These are phyloP conservation scores for Chymomyza fuscimana DNA, from an alignment of 2,888 invertebrate species.

Conservation along the genomic window DNA sequence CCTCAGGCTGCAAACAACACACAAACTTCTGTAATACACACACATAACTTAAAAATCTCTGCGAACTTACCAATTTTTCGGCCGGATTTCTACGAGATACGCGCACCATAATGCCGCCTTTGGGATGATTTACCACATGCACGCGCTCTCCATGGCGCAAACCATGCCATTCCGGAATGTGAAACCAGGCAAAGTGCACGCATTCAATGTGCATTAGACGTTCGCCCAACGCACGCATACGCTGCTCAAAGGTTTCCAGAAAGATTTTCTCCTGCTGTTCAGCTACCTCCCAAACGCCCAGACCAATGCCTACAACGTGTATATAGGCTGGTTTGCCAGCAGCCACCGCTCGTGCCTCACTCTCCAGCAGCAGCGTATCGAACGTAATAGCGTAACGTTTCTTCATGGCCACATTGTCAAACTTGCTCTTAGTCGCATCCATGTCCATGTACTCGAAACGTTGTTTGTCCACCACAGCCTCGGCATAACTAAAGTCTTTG, in stretches of 20 bases:
- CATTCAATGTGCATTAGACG: slow-evolving; percentile 42
- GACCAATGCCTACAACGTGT: slow-evolving; percentile 84
- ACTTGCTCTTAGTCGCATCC: slow-evolving; percentile 40
- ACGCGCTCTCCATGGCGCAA: slow-evolving; percentile 79
- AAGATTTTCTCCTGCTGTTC: slow-evolving; percentile 83
- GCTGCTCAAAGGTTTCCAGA: slow-evolving; percentile 83
- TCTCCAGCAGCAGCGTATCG: slow-evolving; percentile 84
- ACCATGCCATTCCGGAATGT: slow-evolving; percentile 77
- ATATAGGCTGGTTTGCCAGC: slow-evolving; percentile 82
- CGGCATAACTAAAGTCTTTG: slow-evolving; percentile 55
- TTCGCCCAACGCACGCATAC: slow-evolving; percentile 79
- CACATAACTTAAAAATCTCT: background rate
- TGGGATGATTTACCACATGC: slow-evolving; percentile 61
- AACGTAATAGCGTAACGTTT: slow-evolving; percentile 82
- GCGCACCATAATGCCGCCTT: slow-evolving; percentile 81
- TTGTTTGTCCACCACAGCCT: slow-evolving; percentile 40
- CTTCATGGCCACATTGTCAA: slow-evolving; percentile 74
- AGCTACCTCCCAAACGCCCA: slow-evolving; percentile 85
- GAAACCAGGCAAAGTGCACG: slow-evolving; percentile 60
- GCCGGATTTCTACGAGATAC: slow-evolving; percentile 82
- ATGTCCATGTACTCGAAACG: slow-evolving; percentile 56
- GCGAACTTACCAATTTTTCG: slow-evolving; percentile 75
- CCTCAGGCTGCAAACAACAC: background rate
- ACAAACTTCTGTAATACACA: background rate
- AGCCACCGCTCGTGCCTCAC: slow-evolving; percentile 82